Evolutionary conservation across 2,888 invertebrate species (phyloP), one percentile per base, ranked within the genome.

Genomic region (Trichopoda pennipes): DNA sequence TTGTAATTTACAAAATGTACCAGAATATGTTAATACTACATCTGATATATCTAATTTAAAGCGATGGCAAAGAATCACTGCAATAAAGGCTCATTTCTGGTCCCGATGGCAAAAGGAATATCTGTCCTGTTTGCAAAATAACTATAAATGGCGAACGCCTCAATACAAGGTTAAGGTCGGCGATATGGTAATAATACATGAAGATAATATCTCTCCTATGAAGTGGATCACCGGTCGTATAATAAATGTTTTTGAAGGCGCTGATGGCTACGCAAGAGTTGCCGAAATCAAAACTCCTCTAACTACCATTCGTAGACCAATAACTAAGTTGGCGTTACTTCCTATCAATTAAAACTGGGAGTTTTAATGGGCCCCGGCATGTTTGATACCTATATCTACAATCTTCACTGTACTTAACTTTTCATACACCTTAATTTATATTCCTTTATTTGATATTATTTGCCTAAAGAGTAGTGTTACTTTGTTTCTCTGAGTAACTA

Each of bases 261-360:
- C 19, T 9, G 49, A 49, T 49, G 9, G 49, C 17, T 49, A 19
- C 49, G 19, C 19, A 19, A 49, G 49, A 49, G 49, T 49, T 19
- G 49, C 49, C 10, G 8, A 19, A 49, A 17, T 49, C 1, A 60
- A 23, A 28, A 72, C 60, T 2, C 53, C 38, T n/a, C 9, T 14
- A 3, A 19, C 42, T 21, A 38, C 14, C 8, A 16, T 64, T 10
- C 47, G 60, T 3, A 49, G 72, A 16, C 60, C 72, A 12, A 44
- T 72, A 12, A 44, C 72, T 14, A 58, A 61, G n/a, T 21, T 72
- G 14, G 60, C 49, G 14, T n/a, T 72, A 2, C 17, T 70, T 21
- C 70, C 60, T 32, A 17, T 21, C 47, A 47, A 72, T 72, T 70
- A 55, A 70, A 58, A 70, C 70, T 55, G 70, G 56, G 49, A 49